These are phyloP conservation scores for Talpa occidentalis DNA, from an alignment of 2,113 vertebrate genomes.

Conservation along the genomic window DNA sequence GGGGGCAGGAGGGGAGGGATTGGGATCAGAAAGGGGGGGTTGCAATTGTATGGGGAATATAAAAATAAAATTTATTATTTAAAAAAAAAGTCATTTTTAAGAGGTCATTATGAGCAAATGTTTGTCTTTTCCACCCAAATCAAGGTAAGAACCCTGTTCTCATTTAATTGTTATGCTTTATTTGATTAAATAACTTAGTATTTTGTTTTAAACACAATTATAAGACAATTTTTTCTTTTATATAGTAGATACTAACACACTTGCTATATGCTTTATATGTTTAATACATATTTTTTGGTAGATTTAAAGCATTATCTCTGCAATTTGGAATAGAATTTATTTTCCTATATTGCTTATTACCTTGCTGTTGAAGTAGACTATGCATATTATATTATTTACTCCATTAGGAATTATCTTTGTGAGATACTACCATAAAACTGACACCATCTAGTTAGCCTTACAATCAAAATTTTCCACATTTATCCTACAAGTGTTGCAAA, in stretches of 20 bases:
- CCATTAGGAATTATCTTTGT: background rate
- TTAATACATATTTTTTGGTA: background rate
- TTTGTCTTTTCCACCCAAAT: conserved; percentile 10
- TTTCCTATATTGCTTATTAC: background rate
- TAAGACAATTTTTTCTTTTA: background rate
- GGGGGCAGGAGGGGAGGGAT: too few relatives aligned
- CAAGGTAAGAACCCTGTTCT: background rate
- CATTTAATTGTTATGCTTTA: background rate
- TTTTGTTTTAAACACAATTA: conserved; percentile 12
- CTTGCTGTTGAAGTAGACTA: background rate
- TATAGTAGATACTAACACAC: background rate
- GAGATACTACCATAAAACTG: background rate
- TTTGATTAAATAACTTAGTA: background rate
- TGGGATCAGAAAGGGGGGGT: too few relatives aligned
- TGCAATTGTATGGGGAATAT: too few relatives aligned
- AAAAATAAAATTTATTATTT: too few relatives aligned
- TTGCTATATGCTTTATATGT: background rate
- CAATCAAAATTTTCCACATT: background rate
- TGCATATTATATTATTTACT: background rate
- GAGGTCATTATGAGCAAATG: background rate
- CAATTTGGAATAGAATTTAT: background rate
- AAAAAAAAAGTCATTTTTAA: background rate
- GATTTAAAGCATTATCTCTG: background rate
- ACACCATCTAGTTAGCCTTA: background rate
- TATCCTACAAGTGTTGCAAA: background rate